phyloP scores from a whole-genome alignment of 2,888 invertebrate species.

The Vannuccia rotundouncinata region DNA sequence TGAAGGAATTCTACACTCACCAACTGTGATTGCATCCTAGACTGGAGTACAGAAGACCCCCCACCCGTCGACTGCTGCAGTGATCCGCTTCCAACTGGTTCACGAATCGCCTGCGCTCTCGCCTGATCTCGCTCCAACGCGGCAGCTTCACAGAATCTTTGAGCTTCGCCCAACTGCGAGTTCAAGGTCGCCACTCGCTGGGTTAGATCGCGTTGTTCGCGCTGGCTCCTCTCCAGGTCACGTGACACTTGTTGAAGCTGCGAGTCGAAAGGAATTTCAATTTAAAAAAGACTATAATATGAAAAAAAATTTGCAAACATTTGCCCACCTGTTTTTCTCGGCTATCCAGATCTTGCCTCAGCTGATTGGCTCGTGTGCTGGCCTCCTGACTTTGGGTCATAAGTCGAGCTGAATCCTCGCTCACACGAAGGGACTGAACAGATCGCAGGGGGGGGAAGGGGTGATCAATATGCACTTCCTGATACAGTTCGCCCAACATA shows the following conservation, averaged over 20 bases:
- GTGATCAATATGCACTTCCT: neutral
- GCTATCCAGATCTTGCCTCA: slow-evolving; percentile 31
- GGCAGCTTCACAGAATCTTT: slow-evolving; percentile 31
- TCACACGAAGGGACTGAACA: neutral
- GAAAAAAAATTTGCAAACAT: neutral
- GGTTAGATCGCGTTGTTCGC: slow-evolving; percentile 7
- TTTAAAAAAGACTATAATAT: neutral
- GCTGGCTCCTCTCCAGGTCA: slow-evolving; percentile 24
- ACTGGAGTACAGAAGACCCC: neutral
- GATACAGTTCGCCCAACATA: neutral
- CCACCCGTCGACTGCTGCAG: neutral
- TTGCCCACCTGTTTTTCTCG: slow-evolving; percentile 17
- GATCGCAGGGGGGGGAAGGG: neutral
- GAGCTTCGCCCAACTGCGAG: slow-evolving; percentile 34
- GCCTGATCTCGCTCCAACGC: slow-evolving; percentile 33
- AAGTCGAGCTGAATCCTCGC: slow-evolving; percentile 14
- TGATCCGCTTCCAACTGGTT: neutral
- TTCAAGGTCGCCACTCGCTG: slow-evolving; percentile 31
- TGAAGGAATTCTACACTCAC: too few relatives aligned
- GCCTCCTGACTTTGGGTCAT: slow-evolving; percentile 31
- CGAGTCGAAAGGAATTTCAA: neutral
- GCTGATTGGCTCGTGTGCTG: slow-evolving; percentile 23
- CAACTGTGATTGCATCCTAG: neutral
- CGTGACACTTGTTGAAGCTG: slow-evolving; percentile 8
- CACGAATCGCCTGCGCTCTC: slow-evolving; percentile 5